Conservation (phyloP, 2,113 vertebrate species). For the Psettodes erumei region DNA sequence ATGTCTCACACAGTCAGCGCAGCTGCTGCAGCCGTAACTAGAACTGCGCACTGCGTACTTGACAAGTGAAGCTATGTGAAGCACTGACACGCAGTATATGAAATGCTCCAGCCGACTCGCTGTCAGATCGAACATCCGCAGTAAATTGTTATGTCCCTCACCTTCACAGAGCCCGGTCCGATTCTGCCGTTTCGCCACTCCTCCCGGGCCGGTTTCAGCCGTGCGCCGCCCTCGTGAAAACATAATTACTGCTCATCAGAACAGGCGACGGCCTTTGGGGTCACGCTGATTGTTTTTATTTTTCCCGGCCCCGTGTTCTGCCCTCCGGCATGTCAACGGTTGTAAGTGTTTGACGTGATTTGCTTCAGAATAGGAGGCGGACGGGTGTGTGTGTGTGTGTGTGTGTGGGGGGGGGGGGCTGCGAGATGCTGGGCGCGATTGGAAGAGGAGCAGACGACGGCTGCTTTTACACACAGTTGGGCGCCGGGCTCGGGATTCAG, state of each 20-base stretch:
- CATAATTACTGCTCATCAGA: constrained; percentile 62
- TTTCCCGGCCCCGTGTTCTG: constrained; percentile 27
- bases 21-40: constrained; percentile 17
- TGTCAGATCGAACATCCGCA: constrained; percentile 37
- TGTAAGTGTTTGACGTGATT: constrained; percentile 60
- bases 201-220: not conserved
- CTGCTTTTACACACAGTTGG: constrained; percentile 55
- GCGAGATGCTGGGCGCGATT: constrained; percentile 43
- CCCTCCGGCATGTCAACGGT: constrained; percentile 46
- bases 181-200: constrained; percentile 35
- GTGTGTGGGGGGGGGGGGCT: no score
- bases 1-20: constrained; percentile 29
- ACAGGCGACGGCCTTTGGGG: constrained; percentile 49
- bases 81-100: not conserved
- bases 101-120: constrained; percentile 47
- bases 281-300: constrained; percentile 38
- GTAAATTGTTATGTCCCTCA: constrained; percentile 64
- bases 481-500: constrained; percentile 57
- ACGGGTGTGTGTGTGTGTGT: no score
- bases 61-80: constrained; percentile 41
- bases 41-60: constrained; percentile 8
- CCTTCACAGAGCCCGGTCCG: constrained; percentile 25
- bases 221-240: constrained; percentile 52
- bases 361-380: constrained; percentile 49
- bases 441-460: constrained; percentile 46